Evolutionary conservation across 2,888 invertebrate species (phyloP).

Genomic region (Tineola bisselliella): DNA sequence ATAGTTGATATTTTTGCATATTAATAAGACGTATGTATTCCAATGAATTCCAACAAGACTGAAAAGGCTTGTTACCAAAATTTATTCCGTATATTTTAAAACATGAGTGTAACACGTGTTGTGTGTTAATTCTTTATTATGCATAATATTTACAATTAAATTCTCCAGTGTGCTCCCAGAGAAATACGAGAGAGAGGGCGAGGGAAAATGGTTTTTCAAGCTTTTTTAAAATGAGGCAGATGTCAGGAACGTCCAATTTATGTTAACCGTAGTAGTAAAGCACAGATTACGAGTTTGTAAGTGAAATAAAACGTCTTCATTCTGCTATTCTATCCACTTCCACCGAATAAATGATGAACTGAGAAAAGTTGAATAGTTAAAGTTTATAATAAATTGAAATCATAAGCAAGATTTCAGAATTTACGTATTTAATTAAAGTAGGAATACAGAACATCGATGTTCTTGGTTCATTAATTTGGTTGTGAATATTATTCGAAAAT

Average conservation of each 20-base stretch:
- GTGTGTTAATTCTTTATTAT: background rate
- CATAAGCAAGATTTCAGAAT: too few relatives aligned
- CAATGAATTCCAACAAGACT: background rate
- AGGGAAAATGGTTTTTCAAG: conserved; percentile 2
- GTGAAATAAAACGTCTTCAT: background rate
- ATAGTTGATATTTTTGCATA: too few relatives aligned
- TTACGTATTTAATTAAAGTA: too few relatives aligned
- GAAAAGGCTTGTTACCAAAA: background rate
- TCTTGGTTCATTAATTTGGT: too few relatives aligned
- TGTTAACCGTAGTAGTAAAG: conserved; percentile 1
- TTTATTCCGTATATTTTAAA: background rate
- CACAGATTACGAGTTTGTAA: background rate
- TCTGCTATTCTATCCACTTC: background rate
- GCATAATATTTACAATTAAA: background rate
- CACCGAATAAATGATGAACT: background rate
- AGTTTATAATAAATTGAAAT: too few relatives aligned
- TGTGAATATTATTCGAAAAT: too few relatives aligned
- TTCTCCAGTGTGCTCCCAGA: background rate
- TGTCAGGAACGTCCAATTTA: conserved; percentile 6
- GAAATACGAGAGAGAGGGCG: background rate
- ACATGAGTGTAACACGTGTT: background rate
- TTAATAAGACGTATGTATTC: too few relatives aligned
- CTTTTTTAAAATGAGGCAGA: conserved; percentile 6
- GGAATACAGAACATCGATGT: too few relatives aligned
- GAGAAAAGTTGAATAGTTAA: background rate